Evolutionary conservation across 2,113 vertebrate genomes (phyloP), one percentile per base, ranked within the genome.

Genomic region (Syrmaticus mikado): DNA sequence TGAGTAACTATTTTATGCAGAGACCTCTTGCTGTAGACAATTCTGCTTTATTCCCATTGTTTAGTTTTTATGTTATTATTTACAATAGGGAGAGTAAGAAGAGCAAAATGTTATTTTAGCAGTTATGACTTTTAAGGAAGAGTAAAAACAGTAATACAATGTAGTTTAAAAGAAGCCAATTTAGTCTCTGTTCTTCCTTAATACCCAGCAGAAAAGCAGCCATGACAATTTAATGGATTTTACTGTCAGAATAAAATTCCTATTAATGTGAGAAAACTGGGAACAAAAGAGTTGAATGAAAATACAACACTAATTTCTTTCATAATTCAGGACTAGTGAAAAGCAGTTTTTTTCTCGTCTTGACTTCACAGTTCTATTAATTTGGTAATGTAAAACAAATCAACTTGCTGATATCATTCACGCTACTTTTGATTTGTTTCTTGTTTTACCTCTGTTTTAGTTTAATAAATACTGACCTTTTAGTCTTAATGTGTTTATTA

Each of bases 11-110:
- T 57, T 86, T 21, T 89, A n/a, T 79, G 53, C 60, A 84, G 88
- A 84, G 93, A 94, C 66, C 90, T 96, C 90, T 90, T 58, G 1
- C 36, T 85, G 81, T 87, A 96, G 95, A 82, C 62, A 81, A 20
- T 71, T 40, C 84, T 46, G 28, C 61, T 95, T 85, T 93, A 83
- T 92, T 94, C 88, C 76, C 43, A 28, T 88, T 70, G 46, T 34
- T 83, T 86, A 32, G 61, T 58, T 95, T 92, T 94, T 75, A 84
- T 76, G 74, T 83, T 94, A 66, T 92, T 92, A 87, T 76, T 58
- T 93, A 84, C 77, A 90, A 70, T 43, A 78, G 43, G 14, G 34
- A 83, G 75, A 38, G 74, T 65, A 96, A 72, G 65, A 90, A 84
- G 32, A 90, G 58, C 43, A 72, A 83, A 94, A 84, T 53, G 84